These are phyloP conservation scores for Eulemur rubriventer DNA, from an alignment of 2,797 vertebrate species.

Conservation along the genomic window DNA sequence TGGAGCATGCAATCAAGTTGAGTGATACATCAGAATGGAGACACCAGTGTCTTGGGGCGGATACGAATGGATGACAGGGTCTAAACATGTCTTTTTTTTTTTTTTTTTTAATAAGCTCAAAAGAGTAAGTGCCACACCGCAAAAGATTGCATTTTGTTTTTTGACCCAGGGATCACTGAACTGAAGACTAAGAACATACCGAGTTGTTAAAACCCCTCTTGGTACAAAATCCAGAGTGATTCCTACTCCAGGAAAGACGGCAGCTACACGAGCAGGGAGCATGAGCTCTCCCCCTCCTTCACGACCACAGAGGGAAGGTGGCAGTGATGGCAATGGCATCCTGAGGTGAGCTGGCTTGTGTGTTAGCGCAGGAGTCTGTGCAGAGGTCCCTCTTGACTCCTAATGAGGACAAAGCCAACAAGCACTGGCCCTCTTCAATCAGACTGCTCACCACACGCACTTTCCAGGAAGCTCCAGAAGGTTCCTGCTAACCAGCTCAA, in stretches of 20 bases:
- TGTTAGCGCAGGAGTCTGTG: not conserved
- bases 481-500: not conserved
- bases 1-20: rapidly evolving
- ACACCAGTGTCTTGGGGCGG: not conserved
- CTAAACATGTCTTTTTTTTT: not conserved
- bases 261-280: not conserved
- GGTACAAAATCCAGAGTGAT: conserved; percentile 60
- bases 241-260: not conserved
- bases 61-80: not conserved
- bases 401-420: not conserved
- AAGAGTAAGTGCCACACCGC: not conserved
- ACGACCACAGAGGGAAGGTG: not conserved
- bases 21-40: not conserved
- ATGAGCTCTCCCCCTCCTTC: not conserved
- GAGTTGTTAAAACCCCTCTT: not conserved
- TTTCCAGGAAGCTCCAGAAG: not conserved
- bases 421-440: not conserved
- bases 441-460: not conserved
- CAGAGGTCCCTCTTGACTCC: not conserved
- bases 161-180: not conserved
- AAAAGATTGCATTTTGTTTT: not conserved
- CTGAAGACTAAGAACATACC: not conserved
- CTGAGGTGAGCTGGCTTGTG: not conserved
- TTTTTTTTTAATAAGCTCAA: not conserved
- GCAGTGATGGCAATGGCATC: not conserved